Evolutionary conservation across 2,888 invertebrate species (phyloP), one percentile per base, ranked within the genome.

Genomic region (Euzetes globulus): DNA sequence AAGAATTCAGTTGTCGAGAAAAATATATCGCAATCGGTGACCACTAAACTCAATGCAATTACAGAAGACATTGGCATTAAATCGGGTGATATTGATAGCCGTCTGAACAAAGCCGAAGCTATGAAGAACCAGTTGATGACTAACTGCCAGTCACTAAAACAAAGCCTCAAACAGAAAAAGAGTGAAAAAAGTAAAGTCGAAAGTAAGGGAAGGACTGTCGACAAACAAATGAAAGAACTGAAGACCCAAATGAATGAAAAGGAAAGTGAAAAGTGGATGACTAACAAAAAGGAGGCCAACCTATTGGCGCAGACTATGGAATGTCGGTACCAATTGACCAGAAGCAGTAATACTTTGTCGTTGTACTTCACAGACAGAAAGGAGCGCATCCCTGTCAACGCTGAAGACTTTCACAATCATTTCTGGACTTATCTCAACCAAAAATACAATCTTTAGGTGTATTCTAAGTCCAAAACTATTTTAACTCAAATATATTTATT

Each of bases 361-460:
- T 68, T n/a, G 68, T n/a, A 68, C 33, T 68, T 41, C 4, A 7
- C 0, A 4, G 68, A 37, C 45, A 37, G 68, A 45, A 68, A 68
- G n/a, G n/a, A n/a, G 22, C 68, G 41, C 4, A 63, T 0, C 63
- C 27, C 63, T 1, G n/a, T 3, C 17, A 17, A 63, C 0, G 33
- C 13, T 9, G 33, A 33, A 63, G 33, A 37, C 63, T 1, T 63
- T 29, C 17, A 15, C 3, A 15, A 33, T 6, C 33, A 63, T 6
- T 63, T 63, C 37, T 63, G 63, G 63, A 5, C 63, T 63, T 33
- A n/a, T 33, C 17, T 63, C 17, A 33, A 63, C 37, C 29, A 63
- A n/a, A 63, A 33, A 33, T 63, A 63, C 27, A 37, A 37, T 6
- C 29, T 63, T 63, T 63, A 19, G 33, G 15, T 63, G n/a, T n/a